A percentile compares a stretch with the other conserved stretches of the same genome.
phyloP scores from a whole-genome alignment of 2,888 invertebrate species.

The Priocnemis perturbator region DNA sequence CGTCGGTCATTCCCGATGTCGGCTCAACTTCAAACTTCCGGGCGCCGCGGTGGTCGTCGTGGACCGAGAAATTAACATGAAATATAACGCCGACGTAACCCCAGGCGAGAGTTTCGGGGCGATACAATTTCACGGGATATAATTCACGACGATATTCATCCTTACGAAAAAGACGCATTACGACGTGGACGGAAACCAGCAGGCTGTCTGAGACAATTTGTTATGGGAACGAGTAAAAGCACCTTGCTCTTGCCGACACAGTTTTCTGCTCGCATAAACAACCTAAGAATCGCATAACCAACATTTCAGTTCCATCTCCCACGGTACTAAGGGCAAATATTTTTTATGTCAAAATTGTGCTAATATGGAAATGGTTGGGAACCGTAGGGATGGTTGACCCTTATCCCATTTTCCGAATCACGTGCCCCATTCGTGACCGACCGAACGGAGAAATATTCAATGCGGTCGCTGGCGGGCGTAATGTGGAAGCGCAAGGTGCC shows the following conservation, averaged over 20 bases:
- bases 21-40: constrained; percentile 2
- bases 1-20: constrained; percentile 27
- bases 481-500: constrained; percentile 31
- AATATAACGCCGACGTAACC: constrained; percentile 17
- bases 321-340: no score
- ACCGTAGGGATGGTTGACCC: not conserved
- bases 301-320: no score
- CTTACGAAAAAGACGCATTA: constrained; percentile 7
- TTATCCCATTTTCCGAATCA: not conserved
- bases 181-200: not conserved
- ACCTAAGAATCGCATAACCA: no score
- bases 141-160: constrained; percentile 19
- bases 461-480: constrained; percentile 27
- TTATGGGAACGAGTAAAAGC: no score
- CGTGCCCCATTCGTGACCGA: constrained; percentile 4
- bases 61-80: constrained; percentile 24
- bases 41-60: not conserved
- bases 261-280: no score
- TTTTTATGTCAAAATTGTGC: no score
- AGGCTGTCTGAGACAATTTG: no score
- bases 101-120: constrained; percentile 14
- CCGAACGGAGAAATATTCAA: constrained; percentile 14
- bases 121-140: constrained; percentile 18
- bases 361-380: no score
- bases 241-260: no score